These are phyloP conservation scores for Leucophenga varia DNA, from an alignment of 1,140 invertebrate genomes.

Conservation along the genomic window DNA sequence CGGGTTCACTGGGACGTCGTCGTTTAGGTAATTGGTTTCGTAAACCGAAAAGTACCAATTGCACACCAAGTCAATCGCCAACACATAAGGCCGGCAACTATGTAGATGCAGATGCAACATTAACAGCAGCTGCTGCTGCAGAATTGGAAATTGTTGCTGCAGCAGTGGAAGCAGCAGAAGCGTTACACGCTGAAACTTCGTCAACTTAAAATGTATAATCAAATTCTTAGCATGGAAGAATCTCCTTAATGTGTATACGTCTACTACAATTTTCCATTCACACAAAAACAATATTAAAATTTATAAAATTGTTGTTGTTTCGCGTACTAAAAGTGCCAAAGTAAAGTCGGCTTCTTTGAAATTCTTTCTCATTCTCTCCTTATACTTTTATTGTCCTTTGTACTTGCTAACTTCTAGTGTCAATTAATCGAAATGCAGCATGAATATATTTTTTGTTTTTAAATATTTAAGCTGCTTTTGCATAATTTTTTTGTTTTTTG, in stretches of 20 bases:
- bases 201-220: slow-evolving; percentile 5
- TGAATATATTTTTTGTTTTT: slow-evolving; percentile 6
- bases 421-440: no score
- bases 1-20: slow-evolving; percentile 45
- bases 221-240: no score
- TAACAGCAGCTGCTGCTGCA: slow-evolving; percentile 39
- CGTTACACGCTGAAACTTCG: slow-evolving; percentile 18
- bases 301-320: slow-evolving; percentile 12
- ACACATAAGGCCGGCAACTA: slow-evolving; percentile 47
- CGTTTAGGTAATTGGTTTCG: slow-evolving; percentile 54
- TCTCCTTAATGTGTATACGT: no score
- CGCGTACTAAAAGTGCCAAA: no score
- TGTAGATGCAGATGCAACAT: slow-evolving; percentile 36
- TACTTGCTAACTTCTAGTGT: no score
- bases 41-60: slow-evolving; percentile 51
- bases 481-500: no score
- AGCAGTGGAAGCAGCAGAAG: slow-evolving; percentile 17
- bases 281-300: not conserved
- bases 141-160: slow-evolving; percentile 36
- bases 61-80: slow-evolving; percentile 54
- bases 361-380: no score
- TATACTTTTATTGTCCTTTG: no score
- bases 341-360: no score
- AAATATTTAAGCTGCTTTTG: no score
- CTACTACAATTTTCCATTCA: slow-evolving; percentile 16